phyloP scores from a whole-genome alignment of 2,888 invertebrate genomes.

The Drosophila crucigera region DNA sequence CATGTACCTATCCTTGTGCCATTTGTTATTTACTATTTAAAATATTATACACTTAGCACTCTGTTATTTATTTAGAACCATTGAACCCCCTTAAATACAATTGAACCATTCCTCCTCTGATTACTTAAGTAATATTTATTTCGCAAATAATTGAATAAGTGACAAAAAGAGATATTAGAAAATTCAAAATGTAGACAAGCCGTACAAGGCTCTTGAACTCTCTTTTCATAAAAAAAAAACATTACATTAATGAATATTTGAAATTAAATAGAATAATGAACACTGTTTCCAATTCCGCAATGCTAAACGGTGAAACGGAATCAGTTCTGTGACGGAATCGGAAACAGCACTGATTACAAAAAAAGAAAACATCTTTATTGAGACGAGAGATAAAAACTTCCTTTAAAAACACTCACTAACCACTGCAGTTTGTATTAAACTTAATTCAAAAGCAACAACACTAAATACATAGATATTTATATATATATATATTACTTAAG shows the following conservation, averaged over 20 bases:
- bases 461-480: slow-evolving; percentile 48
- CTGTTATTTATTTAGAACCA: slow-evolving; percentile 36
- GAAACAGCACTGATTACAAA: slow-evolving; percentile 5
- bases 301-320: slow-evolving; percentile 7
- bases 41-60: slow-evolving; percentile 27
- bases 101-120: slow-evolving; percentile 25
- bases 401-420: slow-evolving; percentile 36
- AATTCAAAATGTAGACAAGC: slow-evolving; percentile 16
- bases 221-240: slow-evolving; percentile 4
- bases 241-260: not conserved
- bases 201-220: not conserved
- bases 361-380: slow-evolving; percentile 5
- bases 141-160: slow-evolving; percentile 9
- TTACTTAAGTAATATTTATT: slow-evolving; percentile 22
- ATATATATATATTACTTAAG: slow-evolving; percentile 36
- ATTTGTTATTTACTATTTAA: slow-evolving; percentile 71
- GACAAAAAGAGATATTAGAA: slow-evolving; percentile 10
- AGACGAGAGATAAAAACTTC: slow-evolving; percentile 39
- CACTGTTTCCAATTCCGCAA: slow-evolving; percentile 28
- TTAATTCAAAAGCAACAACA: slow-evolving; percentile 38
- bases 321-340: slow-evolving; percentile 8
- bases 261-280: slow-evolving; percentile 5
- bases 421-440: slow-evolving; percentile 44
- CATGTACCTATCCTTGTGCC: slow-evolving; percentile 56
- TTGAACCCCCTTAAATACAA: slow-evolving; percentile 27